A percentile compares a stretch with the other conserved stretches of the same genome.
Evolutionary conservation across 2,797 vertebrate species (phyloP).

Genomic region (Chelidonichthys spinosus): DNA sequence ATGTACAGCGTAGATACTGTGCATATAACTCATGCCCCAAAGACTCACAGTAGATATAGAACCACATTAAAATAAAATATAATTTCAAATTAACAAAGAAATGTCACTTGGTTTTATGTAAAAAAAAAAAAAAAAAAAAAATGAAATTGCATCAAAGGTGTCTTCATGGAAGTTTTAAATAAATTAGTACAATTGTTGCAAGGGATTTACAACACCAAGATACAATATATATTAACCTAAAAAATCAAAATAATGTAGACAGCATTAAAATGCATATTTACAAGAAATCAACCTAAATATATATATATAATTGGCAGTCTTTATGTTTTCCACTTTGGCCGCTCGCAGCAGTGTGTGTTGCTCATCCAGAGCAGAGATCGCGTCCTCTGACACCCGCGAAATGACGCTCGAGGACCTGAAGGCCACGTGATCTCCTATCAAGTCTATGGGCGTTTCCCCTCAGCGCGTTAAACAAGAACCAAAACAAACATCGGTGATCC

Average conservation of each 20-base stretch:
- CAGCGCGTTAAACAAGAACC: constrained; percentile 53
- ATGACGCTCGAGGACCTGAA: constrained; percentile 23
- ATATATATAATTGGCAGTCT: too few relatives aligned
- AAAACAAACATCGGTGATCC: constrained; percentile 53
- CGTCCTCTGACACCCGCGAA: constrained; percentile 28
- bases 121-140: background rate
- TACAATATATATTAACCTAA: background rate
- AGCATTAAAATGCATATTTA: background rate
- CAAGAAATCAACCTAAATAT: too few relatives aligned
- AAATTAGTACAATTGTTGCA: background rate
- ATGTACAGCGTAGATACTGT: constrained; percentile 17
- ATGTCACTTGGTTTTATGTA: background rate
- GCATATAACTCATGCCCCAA: background rate
- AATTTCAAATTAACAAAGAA: background rate
- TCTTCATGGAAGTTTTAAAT: background rate
- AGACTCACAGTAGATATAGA: background rate
- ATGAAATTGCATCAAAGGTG: too few relatives aligned
- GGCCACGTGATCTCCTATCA: constrained; percentile 2
- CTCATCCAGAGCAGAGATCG: constrained; percentile 26
- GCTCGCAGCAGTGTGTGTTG: background rate
- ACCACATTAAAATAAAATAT: background rate
- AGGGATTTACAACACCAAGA: background rate
- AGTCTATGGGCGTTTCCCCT: constrained; percentile 48
- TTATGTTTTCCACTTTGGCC: too few relatives aligned
- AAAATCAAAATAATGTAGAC: background rate